A percentile compares a stretch with the other conserved stretches of the same genome.
Evolutionary conservation across 2,797 vertebrate genomes (phyloP).

Genomic region (Salmo trutta): DNA sequence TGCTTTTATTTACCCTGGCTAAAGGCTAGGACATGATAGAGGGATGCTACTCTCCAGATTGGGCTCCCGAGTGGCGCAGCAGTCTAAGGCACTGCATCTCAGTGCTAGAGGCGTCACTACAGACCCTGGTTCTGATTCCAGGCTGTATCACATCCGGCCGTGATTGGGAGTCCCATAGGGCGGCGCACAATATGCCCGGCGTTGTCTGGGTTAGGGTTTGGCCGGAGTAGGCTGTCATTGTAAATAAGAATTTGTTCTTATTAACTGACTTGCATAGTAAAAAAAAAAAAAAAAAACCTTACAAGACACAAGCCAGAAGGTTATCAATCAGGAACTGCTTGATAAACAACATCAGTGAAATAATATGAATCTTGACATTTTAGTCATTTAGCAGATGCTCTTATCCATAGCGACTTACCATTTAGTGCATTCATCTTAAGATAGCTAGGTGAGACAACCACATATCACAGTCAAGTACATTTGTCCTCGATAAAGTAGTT

Average conservation of each 20-base stretch:
- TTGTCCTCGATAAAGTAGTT: constrained; percentile 22
- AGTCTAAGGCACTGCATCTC: too few relatives aligned
- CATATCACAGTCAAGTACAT: neutral
- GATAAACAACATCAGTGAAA: constrained; percentile 11
- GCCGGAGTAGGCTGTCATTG: too few relatives aligned
- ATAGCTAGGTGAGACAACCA: neutral
- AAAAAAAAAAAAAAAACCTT: neutral
- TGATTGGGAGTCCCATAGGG: too few relatives aligned
- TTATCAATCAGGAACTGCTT: constrained; percentile 12
- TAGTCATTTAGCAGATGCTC: neutral
- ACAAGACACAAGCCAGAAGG: constrained; percentile 50
- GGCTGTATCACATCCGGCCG: too few relatives aligned
- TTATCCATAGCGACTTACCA: constrained; percentile 33
- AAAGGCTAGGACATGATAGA: constrained; percentile 52
- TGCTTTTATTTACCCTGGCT: constrained; percentile 7
- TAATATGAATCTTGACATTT: constrained; percentile 19
- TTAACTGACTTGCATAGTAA: too few relatives aligned
- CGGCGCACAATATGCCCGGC: too few relatives aligned
- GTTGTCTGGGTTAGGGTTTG: too few relatives aligned
- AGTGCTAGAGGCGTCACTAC: too few relatives aligned
- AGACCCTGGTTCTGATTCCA: too few relatives aligned
- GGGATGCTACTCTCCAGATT: constrained; percentile 37
- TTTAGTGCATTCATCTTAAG: constrained; percentile 1
- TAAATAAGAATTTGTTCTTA: too few relatives aligned
- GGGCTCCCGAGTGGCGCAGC: too few relatives aligned